phyloP scores from a whole-genome alignment of 2,113 vertebrate species.

The Callospermophilus lateralis region DNA sequence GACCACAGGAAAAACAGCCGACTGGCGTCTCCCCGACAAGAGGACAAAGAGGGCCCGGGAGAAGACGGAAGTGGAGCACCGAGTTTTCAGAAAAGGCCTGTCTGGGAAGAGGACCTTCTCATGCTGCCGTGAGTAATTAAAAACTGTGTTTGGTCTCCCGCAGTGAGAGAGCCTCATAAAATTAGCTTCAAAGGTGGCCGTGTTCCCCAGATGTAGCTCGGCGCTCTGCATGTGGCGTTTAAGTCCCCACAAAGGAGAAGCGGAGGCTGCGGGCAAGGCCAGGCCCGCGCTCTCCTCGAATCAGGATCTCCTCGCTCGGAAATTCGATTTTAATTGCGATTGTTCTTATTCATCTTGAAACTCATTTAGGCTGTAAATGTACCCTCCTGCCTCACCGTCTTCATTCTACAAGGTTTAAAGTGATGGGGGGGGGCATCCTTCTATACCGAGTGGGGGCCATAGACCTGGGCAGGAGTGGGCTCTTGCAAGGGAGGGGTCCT shows the following conservation, averaged over 20 bases:
- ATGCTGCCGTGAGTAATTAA: neutral
- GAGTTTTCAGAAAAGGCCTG: neutral
- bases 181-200: conserved; percentile 2
- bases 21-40: neutral
- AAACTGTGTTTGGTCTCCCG: neutral
- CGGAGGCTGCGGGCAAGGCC: neutral
- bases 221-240: neutral
- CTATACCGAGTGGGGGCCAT: rapidly evolving
- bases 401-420: neutral
- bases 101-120: neutral
- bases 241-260: neutral
- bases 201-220: neutral
- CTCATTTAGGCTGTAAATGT: conserved; percentile 17
- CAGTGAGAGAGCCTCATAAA: neutral
- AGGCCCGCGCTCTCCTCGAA: neutral
- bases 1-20: neutral
- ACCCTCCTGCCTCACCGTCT: neutral
- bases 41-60: neutral
- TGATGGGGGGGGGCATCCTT: rapidly evolving
- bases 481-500: rapidly evolving
- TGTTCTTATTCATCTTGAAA: conserved; percentile 60
- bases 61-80: rapidly evolving
- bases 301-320: neutral
- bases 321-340: conserved; percentile 66
- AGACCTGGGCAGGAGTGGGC: rapidly evolving